Evolutionary conservation across 1,140 invertebrate species (phyloP), one percentile per base, ranked within the genome.

Genomic region (Chlorops oryzae): DNA sequence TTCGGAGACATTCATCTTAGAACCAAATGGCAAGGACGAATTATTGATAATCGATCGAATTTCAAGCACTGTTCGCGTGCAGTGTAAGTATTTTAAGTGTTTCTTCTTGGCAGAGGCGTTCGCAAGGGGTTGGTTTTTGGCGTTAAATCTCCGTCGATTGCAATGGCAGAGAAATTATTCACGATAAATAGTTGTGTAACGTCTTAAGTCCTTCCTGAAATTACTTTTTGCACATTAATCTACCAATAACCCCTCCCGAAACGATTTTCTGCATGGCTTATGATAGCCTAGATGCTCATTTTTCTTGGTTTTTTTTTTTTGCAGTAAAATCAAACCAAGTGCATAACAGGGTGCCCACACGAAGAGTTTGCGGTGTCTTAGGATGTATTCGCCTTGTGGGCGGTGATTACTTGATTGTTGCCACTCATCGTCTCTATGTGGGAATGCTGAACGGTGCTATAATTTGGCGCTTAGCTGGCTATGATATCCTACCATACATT

Each of bases 391-490:
- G 82, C 51, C 75, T 98, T 0, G 75, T 97, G 27, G 85, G 89
- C 52, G 92, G 92, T 46, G 80, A 85, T 41, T 94, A 96, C 68
- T 77, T 99, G 17, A 79, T 98, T 51, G 85, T 98, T 1, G 90
- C 95, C 42, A 96, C 92, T 17, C 84, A 87, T 58, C 83, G 88
- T 49, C 77, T 84, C 59, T 82, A 87, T 69, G 80, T 97, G 38
- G 95, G 95, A 12, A 86, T 85, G 50, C 80, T 98, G 49, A 85
- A 87, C 66, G 87, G 85, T 1, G 84, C 94, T 59, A 78, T 87
- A 34, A 86, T 99, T 63, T 98, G 87, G 81, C 83, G 85, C 62
- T 76, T 98, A 48, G 81, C 80, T 9, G 82, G 84, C 35, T 85
- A 86, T 25, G 91, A 97, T 58, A 76, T 96, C 27, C 82, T 97